These are phyloP conservation scores for Steatornis caripensis DNA, from an alignment of 2,113 vertebrate species.

Conservation along the genomic window DNA sequence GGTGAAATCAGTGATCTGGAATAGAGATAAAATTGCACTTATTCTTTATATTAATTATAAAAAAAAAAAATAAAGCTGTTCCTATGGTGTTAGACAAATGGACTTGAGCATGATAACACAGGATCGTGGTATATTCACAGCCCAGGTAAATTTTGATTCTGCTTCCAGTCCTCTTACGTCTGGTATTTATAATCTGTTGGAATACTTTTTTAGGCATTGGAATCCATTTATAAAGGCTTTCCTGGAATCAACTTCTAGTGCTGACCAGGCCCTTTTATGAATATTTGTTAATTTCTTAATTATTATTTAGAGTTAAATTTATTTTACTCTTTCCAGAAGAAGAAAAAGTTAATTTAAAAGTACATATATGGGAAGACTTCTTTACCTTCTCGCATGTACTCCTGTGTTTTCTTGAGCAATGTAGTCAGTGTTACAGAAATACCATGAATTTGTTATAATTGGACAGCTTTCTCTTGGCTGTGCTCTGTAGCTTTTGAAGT, in stretches of 20 bases:
- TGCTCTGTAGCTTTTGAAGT: background rate
- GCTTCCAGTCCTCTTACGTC: conserved; percentile 18
- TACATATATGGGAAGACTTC: background rate
- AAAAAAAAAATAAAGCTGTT: conserved; percentile 47
- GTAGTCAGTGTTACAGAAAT: background rate
- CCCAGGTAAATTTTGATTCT: conserved; percentile 49
- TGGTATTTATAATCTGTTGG: conserved; percentile 34
- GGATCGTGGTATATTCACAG: conserved; percentile 38
- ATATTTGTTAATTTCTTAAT: conserved; percentile 39
- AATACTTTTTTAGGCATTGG: conserved; percentile 14
- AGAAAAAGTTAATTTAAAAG: conserved; percentile 21
- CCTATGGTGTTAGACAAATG: conserved; percentile 49
- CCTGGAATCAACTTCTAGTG: conserved; percentile 22
- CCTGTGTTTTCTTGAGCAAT: background rate
- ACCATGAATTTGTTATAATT: background rate
- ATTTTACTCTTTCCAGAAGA: conserved; percentile 31
- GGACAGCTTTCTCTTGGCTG: background rate
- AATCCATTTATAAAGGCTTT: conserved; percentile 41
- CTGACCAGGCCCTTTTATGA: conserved; percentile 9
- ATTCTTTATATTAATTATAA: conserved; percentile 76
- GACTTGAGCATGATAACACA: conserved; percentile 17
- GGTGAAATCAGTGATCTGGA: background rate
- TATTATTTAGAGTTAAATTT: conserved; percentile 59
- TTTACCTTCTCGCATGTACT: background rate
- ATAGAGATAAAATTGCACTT: conserved; percentile 80